A percentile compares a stretch with the other conserved stretches of the same genome.
These are phyloP conservation scores for Sula dactylatra DNA, from an alignment of 2,113 vertebrate species.

Conservation along the genomic window DNA sequence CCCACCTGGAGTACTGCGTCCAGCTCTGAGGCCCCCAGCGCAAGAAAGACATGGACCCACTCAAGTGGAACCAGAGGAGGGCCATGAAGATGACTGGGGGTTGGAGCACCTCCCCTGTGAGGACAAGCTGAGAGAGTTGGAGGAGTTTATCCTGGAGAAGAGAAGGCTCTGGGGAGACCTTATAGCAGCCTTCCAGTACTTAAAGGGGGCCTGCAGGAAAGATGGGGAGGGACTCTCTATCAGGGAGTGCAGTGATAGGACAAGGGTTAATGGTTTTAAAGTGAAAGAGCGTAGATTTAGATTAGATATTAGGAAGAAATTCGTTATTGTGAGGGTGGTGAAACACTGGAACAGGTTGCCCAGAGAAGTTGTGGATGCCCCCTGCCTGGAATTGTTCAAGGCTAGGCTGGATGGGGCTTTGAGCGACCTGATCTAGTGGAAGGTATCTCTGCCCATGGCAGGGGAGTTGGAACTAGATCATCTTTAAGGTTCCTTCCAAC, in stretches of 20 bases:
- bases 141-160: not conserved
- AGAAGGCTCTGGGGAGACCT: not conserved
- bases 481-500: not conserved
- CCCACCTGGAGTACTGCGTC: not conserved
- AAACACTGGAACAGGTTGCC: not conserved
- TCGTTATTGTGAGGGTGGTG: not conserved
- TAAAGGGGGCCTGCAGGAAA: not conserved
- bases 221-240: not conserved
- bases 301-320: too few species aligned
- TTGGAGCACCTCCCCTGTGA: not conserved
- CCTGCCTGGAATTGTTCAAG: not conserved
- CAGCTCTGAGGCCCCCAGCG: not conserved
- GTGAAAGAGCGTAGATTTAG: not conserved
- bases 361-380: not conserved
- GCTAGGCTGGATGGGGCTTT: not conserved
- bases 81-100: not conserved
- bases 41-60: not conserved
- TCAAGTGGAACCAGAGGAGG: not conserved
- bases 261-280: not conserved
- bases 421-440: not conserved
- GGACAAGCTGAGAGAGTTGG: not conserved
- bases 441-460: not conserved
- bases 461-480: fast-evolving
- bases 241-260: not conserved
- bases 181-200: not conserved